Conservation (phyloP, 2,888 invertebrate species). For the Cantharis flavilabris region DNA sequence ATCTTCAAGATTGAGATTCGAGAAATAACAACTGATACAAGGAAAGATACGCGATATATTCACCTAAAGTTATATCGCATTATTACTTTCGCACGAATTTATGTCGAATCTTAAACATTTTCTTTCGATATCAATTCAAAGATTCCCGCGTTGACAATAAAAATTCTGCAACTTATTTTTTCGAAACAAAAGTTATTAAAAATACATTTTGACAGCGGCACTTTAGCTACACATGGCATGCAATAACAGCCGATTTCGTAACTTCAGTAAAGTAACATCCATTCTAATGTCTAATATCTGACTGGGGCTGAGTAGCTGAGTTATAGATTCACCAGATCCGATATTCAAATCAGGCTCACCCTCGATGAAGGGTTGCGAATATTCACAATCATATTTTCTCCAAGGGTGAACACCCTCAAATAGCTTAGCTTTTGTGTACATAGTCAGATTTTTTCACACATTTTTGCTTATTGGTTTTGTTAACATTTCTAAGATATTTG, state of each 20-base stretch:
- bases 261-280: constrained; percentile 22
- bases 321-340: constrained; percentile 41
- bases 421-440: constrained; percentile 43
- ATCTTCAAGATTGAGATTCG: constrained; percentile 26
- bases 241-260: constrained; percentile 1
- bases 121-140: background rate
- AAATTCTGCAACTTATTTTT: background rate
- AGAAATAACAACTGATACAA: constrained; percentile 1
- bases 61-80: background rate
- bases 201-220: background rate
- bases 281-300: constrained; percentile 47
- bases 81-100: background rate
- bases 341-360: constrained; percentile 51
- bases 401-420: constrained; percentile 49
- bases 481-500: constrained; percentile 13
- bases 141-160: background rate
- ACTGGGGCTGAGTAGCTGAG: constrained; percentile 42
- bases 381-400: constrained; percentile 52
- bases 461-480: constrained; percentile 37
- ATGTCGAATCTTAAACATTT: background rate
- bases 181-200: background rate
- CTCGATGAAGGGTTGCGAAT: constrained; percentile 51
- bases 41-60: background rate
- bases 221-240: background rate
- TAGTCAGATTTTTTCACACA: constrained; percentile 45